phyloP scores from a whole-genome alignment of 2,113 vertebrate genomes.

The Callaeas wilsoni region DNA sequence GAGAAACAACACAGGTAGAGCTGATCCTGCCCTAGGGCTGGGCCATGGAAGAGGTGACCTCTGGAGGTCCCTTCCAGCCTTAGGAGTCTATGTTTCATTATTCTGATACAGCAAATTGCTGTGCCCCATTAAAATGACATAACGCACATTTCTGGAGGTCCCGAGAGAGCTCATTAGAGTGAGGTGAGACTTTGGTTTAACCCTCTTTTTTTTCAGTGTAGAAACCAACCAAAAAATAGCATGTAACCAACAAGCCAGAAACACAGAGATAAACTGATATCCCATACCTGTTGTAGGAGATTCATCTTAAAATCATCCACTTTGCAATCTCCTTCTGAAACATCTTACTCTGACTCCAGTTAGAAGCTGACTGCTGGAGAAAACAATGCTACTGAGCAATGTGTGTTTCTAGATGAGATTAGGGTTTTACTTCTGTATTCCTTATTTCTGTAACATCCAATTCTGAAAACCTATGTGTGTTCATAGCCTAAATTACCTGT shows the following conservation, averaged over 20 bases:
- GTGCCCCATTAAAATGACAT: conserved; percentile 9
- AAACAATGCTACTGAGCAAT: background rate
- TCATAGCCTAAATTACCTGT: background rate
- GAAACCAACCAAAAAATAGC: background rate
- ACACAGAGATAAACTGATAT: background rate
- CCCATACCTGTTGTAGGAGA: background rate
- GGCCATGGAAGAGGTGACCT: conserved; percentile 8
- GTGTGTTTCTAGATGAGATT: background rate
- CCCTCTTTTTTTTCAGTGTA: background rate
- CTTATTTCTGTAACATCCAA: background rate
- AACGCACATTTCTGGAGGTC: background rate
- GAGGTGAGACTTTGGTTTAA: conserved; percentile 17
- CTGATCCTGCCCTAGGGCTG: conserved; percentile 29
- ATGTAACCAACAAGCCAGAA: background rate
- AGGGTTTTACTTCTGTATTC: background rate
- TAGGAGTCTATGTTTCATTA: background rate
- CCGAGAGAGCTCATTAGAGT: conserved; percentile 36
- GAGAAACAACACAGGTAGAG: background rate
- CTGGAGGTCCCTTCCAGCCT: conserved; percentile 1
- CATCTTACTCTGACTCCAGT: background rate
- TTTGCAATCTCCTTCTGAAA: background rate
- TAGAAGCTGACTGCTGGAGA: background rate
- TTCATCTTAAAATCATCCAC: background rate
- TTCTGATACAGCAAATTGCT: conserved; percentile 19
- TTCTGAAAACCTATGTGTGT: background rate